Evolutionary conservation across 2,888 invertebrate species (phyloP).

Genomic region (Cheilosia urbana): DNA sequence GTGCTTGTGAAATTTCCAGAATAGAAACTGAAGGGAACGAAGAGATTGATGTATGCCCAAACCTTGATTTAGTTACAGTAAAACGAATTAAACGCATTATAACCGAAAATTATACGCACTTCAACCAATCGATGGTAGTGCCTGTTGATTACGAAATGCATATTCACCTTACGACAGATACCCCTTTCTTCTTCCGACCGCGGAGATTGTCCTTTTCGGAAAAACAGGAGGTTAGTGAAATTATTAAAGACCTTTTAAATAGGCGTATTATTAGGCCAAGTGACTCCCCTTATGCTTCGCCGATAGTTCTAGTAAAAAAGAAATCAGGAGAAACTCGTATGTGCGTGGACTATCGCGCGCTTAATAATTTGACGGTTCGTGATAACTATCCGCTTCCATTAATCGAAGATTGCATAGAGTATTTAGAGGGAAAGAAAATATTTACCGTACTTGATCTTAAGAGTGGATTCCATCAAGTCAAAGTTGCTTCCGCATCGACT

Average conservation of each 20-base stretch:
- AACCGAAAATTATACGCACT: not conserved
- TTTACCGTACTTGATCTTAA: constrained; percentile 21
- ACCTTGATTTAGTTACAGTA: not conserved
- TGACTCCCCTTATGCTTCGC: constrained; percentile 20
- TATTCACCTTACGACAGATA: constrained; percentile 22
- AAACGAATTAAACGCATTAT: not conserved
- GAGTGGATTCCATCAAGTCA: constrained; percentile 27
- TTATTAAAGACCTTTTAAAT: constrained; percentile 14
- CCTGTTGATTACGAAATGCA: constrained; percentile 18
- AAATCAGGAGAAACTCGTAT: constrained; percentile 22
- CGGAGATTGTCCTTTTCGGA: constrained; percentile 18
- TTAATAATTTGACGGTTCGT: constrained; percentile 23
- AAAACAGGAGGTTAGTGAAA: constrained; percentile 3
- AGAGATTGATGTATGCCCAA: constrained; percentile 2
- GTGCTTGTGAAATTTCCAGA: not conserved
- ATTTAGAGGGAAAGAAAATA: constrained; percentile 1
- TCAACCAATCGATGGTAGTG: not conserved
- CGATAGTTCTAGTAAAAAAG: constrained; percentile 5
- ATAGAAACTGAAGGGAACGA: not conserved
- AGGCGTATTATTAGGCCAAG: constrained; percentile 7
- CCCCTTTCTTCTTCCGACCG: constrained; percentile 18
- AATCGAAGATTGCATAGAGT: constrained; percentile 30
- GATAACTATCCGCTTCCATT: constrained; percentile 24
- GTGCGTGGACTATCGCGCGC: constrained; percentile 35
- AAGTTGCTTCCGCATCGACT: not conserved